Base-by-base conservation (phyloP, 2,888 invertebrate genomes). In the Ommatoiulus sabulosus region DNA sequence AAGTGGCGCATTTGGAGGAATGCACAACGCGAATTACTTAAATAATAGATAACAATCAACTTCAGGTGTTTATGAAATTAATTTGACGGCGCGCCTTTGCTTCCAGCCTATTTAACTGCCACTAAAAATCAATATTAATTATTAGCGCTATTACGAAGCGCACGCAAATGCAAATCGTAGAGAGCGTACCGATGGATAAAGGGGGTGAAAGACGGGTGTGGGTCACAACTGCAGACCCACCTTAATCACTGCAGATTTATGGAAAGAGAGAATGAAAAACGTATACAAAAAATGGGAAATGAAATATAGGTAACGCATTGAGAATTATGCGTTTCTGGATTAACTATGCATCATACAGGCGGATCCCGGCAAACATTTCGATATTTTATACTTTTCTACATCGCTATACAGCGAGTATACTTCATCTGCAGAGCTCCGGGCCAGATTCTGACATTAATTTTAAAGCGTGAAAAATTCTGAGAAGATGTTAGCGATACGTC, bases 31-130 rank as follows among this genome's bases (percentile, higher is more conserved):
- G 52, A 87, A 87, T 87, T 87, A 87, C 48, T 52, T 87, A 52
- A 87, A 87, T 87, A 87, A 87, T 52, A 87, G 87, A 87, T 87
- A 87, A 87, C 87, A 48, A 87, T 87, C 87, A 87, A 87, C 87
- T 52, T 87, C 87, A 87, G 87, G 87, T 87, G 87, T 87, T 87
- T 87, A 87, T 87, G 44, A 87, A 87, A 87, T 87, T 87, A 87
- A 87, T 87, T 46, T 87, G 87, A 48, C 87, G 87, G 46, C 87
- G 52, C 46, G 52, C 48, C 46, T 52, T 87, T 87, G 44, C 46
- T 87, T 87, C 46, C 87, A 48, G 48, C 44, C 87, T 48, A 44
- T 35, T 87, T 35, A 87, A 87, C 87, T 87, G 87, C 52, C 87
- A 48, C 48, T 87, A 52, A 87, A 87, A 87, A 87, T 87, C 87